Conservation (phyloP, 2,888 invertebrate genomes). For the Augochlorella aurata region DNA sequence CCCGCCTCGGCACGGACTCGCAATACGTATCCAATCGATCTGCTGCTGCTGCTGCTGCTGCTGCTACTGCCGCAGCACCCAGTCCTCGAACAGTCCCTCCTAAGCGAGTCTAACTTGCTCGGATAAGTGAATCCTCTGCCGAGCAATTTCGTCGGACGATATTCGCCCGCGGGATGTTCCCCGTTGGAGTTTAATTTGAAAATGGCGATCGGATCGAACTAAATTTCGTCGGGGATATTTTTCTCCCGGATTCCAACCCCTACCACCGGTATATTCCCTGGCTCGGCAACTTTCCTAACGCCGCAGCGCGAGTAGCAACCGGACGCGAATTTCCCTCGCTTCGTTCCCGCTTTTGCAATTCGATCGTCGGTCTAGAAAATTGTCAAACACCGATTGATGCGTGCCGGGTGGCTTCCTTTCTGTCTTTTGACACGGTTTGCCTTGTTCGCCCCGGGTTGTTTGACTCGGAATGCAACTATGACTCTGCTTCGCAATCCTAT, state of each 20-base stretch:
- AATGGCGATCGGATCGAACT: slow-evolving; percentile 22
- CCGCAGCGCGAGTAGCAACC: background rate
- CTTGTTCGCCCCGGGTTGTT: too few species aligned
- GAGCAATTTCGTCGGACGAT: slow-evolving; percentile 39
- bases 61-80: background rate
- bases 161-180: slow-evolving; percentile 12
- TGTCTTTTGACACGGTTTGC: background rate
- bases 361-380: background rate
- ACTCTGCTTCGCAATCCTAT: too few species aligned
- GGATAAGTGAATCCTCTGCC: slow-evolving; percentile 47
- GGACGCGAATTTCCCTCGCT: background rate
- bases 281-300: background rate
- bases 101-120: slow-evolving; percentile 4
- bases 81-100: slow-evolving; percentile 10
- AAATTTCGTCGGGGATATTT: slow-evolving; percentile 14
- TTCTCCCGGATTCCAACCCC: background rate
- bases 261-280: background rate
- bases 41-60: background rate
- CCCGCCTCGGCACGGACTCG: slow-evolving; percentile 3
- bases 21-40: slow-evolving; percentile 49
- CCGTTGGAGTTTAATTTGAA: slow-evolving; percentile 42
- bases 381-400: background rate
- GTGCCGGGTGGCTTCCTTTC: background rate
- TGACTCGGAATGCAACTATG: too few species aligned
- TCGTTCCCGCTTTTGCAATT: background rate